These are phyloP conservation scores for Aspidapion aeneum DNA, from an alignment of 2,888 invertebrate genomes.

Conservation along the genomic window DNA sequence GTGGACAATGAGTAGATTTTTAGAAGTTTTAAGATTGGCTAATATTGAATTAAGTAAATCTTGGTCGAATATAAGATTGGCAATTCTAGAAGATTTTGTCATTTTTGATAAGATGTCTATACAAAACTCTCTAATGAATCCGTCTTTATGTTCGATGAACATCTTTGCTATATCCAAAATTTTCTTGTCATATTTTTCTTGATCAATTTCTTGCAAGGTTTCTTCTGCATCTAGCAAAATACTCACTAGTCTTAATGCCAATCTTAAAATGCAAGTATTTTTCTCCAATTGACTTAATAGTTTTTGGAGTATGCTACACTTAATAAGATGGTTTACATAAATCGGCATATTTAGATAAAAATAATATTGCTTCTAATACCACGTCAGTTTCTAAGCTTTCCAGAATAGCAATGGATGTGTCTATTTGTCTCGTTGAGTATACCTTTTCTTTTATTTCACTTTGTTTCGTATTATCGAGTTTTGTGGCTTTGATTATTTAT, in stretches of 20 bases:
- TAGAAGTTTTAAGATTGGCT: slow-evolving; percentile 29
- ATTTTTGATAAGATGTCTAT: slow-evolving; percentile 33
- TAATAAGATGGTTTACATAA: slow-evolving; percentile 32
- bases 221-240: slow-evolving; percentile 30
- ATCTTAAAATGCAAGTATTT: slow-evolving; percentile 35
- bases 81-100: slow-evolving; percentile 30
- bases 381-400: slow-evolving; percentile 36
- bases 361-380: slow-evolving; percentile 36
- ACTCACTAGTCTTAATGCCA: slow-evolving; percentile 34
- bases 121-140: slow-evolving; percentile 32
- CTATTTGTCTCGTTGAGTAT: slow-evolving; percentile 35
- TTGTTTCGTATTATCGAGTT: slow-evolving; percentile 21
- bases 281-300: slow-evolving; percentile 31
- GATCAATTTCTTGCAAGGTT: slow-evolving; percentile 34
- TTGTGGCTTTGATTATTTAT: slow-evolving; percentile 18
- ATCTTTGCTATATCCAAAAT: slow-evolving; percentile 32
- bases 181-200: slow-evolving; percentile 33
- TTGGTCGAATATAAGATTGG: slow-evolving; percentile 30
- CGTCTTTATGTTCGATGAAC: slow-evolving; percentile 32
- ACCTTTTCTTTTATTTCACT: slow-evolving; percentile 34
- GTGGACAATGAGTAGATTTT: slow-evolving; percentile 27
- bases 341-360: slow-evolving; percentile 39
- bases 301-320: slow-evolving; percentile 33
- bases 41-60: slow-evolving; percentile 34
- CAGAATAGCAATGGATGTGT: slow-evolving; percentile 37